Percentiles rank a stretch among this genome's conserved stretches.
Conservation (phyloP, 1,140 invertebrate genomes). For the Parasteatoda tepidariorum region DNA sequence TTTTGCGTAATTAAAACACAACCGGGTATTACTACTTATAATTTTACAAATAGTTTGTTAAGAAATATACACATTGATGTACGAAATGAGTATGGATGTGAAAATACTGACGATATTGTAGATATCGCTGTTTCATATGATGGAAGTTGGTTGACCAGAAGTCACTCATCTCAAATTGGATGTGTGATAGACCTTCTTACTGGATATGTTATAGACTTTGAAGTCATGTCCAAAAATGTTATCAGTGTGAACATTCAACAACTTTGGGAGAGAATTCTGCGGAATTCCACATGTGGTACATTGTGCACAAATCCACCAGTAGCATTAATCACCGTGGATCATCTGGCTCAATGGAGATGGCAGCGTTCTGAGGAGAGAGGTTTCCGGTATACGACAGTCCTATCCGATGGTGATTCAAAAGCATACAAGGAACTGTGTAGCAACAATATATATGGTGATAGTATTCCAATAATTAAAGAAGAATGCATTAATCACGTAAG, state of each 20-base stretch:
- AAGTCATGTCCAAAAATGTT: neutral
- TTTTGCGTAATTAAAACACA: too few relatives aligned
- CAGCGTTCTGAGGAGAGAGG: neutral
- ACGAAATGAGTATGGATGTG: too few relatives aligned
- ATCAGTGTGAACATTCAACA: neutral
- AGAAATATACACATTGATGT: too few relatives aligned
- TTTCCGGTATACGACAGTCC: neutral
- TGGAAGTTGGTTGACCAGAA: neutral
- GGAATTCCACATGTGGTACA: neutral
- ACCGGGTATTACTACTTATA: too few relatives aligned
- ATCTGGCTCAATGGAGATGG: neutral
- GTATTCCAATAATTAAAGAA: neutral
- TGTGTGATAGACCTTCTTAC: neutral
- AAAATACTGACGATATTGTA: too few relatives aligned
- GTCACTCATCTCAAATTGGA: neutral
- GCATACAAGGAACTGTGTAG: neutral
- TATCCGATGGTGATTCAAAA: neutral
- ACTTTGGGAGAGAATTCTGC: neutral
- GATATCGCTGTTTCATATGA: neutral
- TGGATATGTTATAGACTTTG: neutral
- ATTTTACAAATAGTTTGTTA: too few relatives aligned
- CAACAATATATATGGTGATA: neutral
- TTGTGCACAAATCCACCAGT: neutral
- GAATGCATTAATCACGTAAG: slow-evolving; percentile 8
- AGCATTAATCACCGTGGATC: neutral